These are phyloP conservation scores for Mustelus asterias DNA, from an alignment of 2,113 vertebrate genomes.

Conservation along the genomic window DNA sequence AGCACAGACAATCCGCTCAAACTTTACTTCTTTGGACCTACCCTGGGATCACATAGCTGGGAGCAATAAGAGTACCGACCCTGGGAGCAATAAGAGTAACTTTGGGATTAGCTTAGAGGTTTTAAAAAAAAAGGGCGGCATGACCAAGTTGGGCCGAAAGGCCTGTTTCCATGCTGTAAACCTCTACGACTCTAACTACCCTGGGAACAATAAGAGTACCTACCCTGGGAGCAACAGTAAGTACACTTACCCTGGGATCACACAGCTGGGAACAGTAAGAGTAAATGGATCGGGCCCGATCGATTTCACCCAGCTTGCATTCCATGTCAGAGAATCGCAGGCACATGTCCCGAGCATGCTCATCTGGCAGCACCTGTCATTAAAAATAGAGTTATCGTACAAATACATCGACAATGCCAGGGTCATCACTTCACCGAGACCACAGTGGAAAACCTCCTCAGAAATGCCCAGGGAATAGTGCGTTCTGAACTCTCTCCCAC, in stretches of 20 bases:
- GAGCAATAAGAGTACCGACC: too few species aligned
- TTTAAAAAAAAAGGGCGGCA: too few species aligned
- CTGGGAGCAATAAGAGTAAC: too few species aligned
- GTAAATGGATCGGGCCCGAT: constrained; percentile 81
- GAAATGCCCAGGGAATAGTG: not conserved
- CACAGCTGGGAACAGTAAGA: constrained; percentile 91
- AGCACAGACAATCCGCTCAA: too few species aligned
- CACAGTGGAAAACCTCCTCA: not conserved
- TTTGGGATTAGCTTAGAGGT: too few species aligned
- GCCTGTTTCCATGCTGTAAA: too few species aligned
- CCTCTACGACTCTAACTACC: too few species aligned
- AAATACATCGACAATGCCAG: not conserved
- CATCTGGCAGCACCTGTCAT: constrained; percentile 75
- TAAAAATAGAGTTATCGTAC: not conserved
- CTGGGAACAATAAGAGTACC: too few species aligned
- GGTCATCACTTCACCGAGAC: not conserved
- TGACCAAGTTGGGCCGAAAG: too few species aligned
- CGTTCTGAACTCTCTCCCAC: not conserved
- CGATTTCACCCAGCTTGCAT: constrained; percentile 86
- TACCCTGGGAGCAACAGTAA: too few species aligned
- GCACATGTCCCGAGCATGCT: constrained; percentile 85
- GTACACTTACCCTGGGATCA: constrained; percentile 68
- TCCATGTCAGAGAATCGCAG: constrained; percentile 90
- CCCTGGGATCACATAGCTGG: too few species aligned
- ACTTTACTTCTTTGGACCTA: too few species aligned